Conservation (phyloP, 2,113 vertebrate genomes). For the Pygoscelis adeliae region DNA sequence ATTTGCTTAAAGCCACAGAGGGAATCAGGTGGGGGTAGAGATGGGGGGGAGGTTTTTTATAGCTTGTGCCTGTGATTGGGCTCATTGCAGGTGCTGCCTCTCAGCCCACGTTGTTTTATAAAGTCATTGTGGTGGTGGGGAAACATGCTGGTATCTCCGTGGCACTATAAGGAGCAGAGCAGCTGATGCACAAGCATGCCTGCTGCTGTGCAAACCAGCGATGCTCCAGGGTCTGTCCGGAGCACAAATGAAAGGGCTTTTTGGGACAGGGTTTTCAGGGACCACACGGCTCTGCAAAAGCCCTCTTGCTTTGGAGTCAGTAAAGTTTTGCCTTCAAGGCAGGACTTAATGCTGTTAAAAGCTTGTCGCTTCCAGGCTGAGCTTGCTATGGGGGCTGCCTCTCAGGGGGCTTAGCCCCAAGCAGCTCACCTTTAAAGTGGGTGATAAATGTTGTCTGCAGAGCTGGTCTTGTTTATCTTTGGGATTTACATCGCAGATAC, state of each 20-base stretch:
- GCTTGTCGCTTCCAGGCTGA: not conserved
- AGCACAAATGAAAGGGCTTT: not conserved
- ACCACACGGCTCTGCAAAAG: not conserved
- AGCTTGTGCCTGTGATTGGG: not conserved
- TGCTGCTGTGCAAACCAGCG: accelerated
- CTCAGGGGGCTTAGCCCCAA: not conserved
- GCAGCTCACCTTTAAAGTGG: not conserved
- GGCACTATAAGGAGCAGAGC: accelerated
- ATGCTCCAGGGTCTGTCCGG: accelerated
- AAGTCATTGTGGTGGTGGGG: not conserved
- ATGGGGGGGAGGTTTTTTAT: not conserved
- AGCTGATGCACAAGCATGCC: accelerated
- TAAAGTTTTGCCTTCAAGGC: not conserved
- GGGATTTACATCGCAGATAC: slow-evolving; percentile 31
- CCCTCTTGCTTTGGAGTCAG: not conserved
- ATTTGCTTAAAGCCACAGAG: slow-evolving; percentile 38
- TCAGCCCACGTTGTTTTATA: not conserved
- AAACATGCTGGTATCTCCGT: accelerated
- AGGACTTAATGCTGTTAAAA: not conserved
- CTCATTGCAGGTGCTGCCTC: not conserved
- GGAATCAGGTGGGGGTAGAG: not conserved
- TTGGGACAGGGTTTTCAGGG: not conserved
- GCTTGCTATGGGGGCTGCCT: not conserved
- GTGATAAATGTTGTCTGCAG: slow-evolving; percentile 59
- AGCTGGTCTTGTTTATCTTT: slow-evolving; percentile 50